Conservation (phyloP, 2,113 vertebrate genomes). For the Carassius gibelio region DNA sequence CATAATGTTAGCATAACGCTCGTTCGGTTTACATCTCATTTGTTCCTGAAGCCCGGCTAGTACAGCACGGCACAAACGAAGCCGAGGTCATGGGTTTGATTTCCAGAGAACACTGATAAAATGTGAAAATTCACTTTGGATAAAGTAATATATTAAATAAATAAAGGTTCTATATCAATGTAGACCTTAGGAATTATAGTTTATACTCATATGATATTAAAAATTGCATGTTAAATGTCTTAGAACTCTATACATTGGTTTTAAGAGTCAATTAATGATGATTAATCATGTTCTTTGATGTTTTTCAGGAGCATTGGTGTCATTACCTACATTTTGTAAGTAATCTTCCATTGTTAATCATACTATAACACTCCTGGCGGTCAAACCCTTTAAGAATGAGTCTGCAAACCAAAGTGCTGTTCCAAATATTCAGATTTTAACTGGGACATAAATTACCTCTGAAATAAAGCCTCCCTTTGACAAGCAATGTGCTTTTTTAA, state of each 20-base stretch:
- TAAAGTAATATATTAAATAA: not conserved
- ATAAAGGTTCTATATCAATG: not conserved
- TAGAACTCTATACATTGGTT: not conserved
- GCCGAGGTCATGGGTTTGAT: not conserved
- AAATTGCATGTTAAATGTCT: not conserved
- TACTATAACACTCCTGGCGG: not conserved
- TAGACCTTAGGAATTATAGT: not conserved
- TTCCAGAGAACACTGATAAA: not conserved
- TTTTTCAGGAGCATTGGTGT: slow-evolving; percentile 81
- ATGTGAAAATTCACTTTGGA: not conserved
- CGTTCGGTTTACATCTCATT: slow-evolving; percentile 5
- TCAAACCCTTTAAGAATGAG: not conserved
- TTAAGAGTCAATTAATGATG: not conserved
- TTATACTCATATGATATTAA: not conserved
- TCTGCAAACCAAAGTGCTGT: not conserved
- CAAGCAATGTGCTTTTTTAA: not conserved
- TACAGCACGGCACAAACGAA: not conserved
- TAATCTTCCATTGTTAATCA: slow-evolving; percentile 38
- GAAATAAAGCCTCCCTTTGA: slow-evolving; percentile 9
- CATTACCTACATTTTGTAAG: slow-evolving; percentile 83
- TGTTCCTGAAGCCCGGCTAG: slow-evolving; percentile 3
- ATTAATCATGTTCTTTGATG: slow-evolving; percentile 34
- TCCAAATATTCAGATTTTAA: not conserved
- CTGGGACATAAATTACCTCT: not conserved
- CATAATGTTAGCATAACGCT: not conserved